A percentile compares a stretch with the other conserved stretches of the same genome.
Conservation (phyloP, 2,888 invertebrate genomes). For the Drosophila macrospina region DNA sequence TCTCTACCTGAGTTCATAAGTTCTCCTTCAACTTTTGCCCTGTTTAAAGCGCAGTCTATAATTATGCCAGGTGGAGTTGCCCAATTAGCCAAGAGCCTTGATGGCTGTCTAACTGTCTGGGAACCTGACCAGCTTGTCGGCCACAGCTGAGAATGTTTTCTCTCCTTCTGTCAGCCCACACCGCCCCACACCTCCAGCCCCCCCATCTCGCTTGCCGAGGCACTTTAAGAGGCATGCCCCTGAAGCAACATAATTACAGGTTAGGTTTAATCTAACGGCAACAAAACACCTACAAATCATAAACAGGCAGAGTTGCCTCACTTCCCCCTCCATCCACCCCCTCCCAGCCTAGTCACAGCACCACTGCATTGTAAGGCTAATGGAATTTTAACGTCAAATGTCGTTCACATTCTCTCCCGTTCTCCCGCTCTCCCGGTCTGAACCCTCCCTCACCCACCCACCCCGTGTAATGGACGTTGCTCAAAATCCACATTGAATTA, state of each 20-base stretch:
- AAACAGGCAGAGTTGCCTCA: constrained; percentile 13
- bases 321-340: not conserved
- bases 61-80: constrained; percentile 7
- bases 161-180: not conserved
- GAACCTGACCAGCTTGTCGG: constrained; percentile 38
- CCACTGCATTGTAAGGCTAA: constrained; percentile 59
- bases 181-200: too few relatives aligned
- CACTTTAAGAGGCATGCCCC: constrained; percentile 7
- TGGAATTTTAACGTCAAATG: constrained; percentile 78
- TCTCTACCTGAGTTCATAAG: not conserved
- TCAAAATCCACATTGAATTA: constrained; percentile 54
- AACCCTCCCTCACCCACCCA: not conserved
- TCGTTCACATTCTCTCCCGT: too few relatives aligned
- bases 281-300: constrained; percentile 67
- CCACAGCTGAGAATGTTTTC: constrained; percentile 14
- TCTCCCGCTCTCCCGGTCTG: too few relatives aligned
- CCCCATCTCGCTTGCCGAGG: not conserved
- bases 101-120: constrained; percentile 21
- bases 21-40: not conserved
- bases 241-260: constrained; percentile 55
- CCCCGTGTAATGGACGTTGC: constrained; percentile 30
- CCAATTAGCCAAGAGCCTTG: constrained; percentile 23
- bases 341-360: too few relatives aligned
- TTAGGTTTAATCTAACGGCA: constrained; percentile 47
- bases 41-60: constrained; percentile 8